Base-by-base conservation (phyloP, 2,888 invertebrate species). In the Eulithis testata region DNA sequence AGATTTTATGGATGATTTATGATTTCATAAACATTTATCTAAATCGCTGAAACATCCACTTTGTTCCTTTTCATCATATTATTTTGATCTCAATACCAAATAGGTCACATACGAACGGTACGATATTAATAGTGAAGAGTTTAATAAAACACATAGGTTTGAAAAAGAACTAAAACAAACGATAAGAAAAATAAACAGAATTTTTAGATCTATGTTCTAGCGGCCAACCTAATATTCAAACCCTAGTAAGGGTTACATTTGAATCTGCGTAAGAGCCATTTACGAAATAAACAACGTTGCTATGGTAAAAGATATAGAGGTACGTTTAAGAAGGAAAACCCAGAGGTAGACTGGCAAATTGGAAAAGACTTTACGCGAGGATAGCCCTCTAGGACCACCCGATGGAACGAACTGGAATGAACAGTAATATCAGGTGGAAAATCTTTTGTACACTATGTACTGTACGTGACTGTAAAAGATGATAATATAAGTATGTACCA, bases 11-110 rank as follows among this genome's bases (percentile, higher is more conserved):
- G 21, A 11, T 11, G 31, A 55, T 55, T 3, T 52, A 53, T 53
- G 45, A 51, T 11, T n/a, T 9, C 50, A 36, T 27, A 45, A 56
- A 54, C 47, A 54, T 60, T 45, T 54, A 47, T 9, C 47, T 40
- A 12, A 56, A 60, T 55, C 31, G 31, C 4, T 58, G 12, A 54
- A 61, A 61, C 58, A 53, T 45, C n/a, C n/a, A 27, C 52, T 52
- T 57, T 37, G 45, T 65, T 51, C 45, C 49, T 67, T 68, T 53
- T 55, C 54, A 68, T 40, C 12, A 63, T 68, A 72, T 66, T 72
- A 65, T 72, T 64, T 65, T 66, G 66, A 67, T 65, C 69, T 60
- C 60, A 58, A 67, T 69, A 65, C 44, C 8, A 74, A 69, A 69
- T 69, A 72, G 73, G 72, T 69, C 69, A 44, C 68, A 66, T 51